Percentiles rank a stretch among this genome's conserved stretches.
Evolutionary conservation across 2,888 invertebrate species (phyloP).

Genomic region (Frankliniella intonsa): DNA sequence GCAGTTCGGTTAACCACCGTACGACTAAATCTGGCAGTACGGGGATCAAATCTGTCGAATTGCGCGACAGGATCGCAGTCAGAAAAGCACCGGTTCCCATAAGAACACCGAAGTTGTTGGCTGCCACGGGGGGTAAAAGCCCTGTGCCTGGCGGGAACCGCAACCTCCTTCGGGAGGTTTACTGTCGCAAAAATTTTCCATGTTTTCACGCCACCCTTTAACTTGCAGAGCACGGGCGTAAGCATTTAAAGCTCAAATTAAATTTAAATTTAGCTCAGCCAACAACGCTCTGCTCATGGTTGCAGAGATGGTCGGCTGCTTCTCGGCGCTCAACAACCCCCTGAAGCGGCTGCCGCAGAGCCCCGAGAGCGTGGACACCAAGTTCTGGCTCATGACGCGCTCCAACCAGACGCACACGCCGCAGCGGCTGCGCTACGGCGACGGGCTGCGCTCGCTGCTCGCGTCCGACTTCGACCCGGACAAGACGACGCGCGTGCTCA

Average conservation of each 20-base stretch:
- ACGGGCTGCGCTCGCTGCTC: constrained; percentile 48
- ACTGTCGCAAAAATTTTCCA: too few relatives aligned
- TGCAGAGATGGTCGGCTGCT: constrained; percentile 56
- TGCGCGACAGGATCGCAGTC: too few relatives aligned
- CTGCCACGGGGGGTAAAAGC: too few relatives aligned
- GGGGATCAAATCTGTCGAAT: neutral
- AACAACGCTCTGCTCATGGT: neutral
- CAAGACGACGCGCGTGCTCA: constrained; percentile 51
- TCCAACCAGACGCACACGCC: constrained; percentile 41
- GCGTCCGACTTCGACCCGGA: constrained; percentile 49
- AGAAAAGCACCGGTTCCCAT: too few relatives aligned
- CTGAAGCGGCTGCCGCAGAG: constrained; percentile 54
- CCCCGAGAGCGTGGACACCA: constrained; percentile 52
- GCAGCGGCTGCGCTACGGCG: constrained; percentile 49
- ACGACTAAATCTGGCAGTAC: neutral
- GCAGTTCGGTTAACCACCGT: neutral
- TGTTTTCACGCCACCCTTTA: too few relatives aligned
- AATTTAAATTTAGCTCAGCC: too few relatives aligned
- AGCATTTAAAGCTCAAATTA: too few relatives aligned
- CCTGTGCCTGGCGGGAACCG: too few relatives aligned
- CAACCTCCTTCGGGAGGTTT: too few relatives aligned
- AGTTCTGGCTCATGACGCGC: constrained; percentile 52
- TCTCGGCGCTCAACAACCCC: constrained; percentile 49
- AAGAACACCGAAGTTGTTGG: too few relatives aligned
- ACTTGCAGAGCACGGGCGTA: too few relatives aligned